A percentile compares a stretch with the other conserved stretches of the same genome.
phyloP scores from a whole-genome alignment of 2,888 invertebrate species.

The Octonoba sinensis region DNA sequence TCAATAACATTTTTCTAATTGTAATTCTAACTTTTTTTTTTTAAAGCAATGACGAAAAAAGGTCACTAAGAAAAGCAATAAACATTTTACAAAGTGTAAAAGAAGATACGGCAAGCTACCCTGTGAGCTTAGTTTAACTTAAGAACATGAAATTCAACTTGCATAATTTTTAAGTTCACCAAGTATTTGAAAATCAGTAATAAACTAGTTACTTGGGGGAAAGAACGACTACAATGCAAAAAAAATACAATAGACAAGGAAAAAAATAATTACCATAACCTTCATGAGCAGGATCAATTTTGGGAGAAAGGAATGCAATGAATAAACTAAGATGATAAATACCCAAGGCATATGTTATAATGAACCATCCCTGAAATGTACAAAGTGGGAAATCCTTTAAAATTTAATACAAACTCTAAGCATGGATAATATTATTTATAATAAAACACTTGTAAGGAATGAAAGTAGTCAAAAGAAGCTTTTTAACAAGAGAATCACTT shows the following conservation, averaged over 20 bases:
- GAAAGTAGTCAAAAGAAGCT: not conserved
- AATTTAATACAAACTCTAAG: not conserved
- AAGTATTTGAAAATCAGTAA: too few species aligned
- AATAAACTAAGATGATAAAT: constrained; percentile 99
- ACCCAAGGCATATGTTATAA: constrained; percentile 97
- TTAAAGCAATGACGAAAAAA: too few species aligned
- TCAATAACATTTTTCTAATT: too few species aligned
- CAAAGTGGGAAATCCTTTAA: constrained; percentile 3
- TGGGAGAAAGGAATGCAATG: constrained; percentile 99
- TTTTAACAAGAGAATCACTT: not conserved
- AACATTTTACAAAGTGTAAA: too few species aligned
- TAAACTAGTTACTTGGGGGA: not conserved
- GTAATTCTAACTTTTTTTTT: too few species aligned
- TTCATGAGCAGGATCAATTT: constrained; percentile 86
- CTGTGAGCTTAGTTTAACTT: too few species aligned
- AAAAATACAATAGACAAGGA: too few species aligned
- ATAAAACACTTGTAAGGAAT: not conserved
- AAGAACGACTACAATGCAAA: not conserved
- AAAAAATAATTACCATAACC: constrained; percentile 66
- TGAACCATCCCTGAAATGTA: constrained; percentile 93
- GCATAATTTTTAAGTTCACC: too few species aligned
- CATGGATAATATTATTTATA: not conserved
- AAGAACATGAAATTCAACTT: too few species aligned
- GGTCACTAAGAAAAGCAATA: too few species aligned
- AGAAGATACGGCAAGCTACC: too few species aligned